Evolutionary conservation across 1,140 invertebrate genomes (phyloP), one percentile per base, ranked within the genome.

Genomic region (Liolophura sinensis): DNA sequence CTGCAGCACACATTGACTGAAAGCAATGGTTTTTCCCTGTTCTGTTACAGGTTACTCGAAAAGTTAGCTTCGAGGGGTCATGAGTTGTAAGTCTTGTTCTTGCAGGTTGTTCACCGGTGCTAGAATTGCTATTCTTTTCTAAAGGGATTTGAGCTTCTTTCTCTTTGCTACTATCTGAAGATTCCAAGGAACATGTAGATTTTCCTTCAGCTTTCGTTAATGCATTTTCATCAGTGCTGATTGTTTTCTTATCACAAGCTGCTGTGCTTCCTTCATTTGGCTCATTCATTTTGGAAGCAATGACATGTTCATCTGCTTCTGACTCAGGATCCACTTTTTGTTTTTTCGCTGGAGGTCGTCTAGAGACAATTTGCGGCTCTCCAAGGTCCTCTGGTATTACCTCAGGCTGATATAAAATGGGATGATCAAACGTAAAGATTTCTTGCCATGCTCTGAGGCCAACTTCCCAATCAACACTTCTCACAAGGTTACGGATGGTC

Each of bases 21-120:
- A 89, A 88, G 5, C 73, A 73, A 77, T 89, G 89, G 22, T 77
- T 71, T 25, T 83, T 81, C 0, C 88, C 88, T 58, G 66, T 77
- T 57, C 88, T 79, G 66, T 88, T 83, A 69, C 88, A 89, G 0
- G 88, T 89, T 6, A 87, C 88, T 66, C 89, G 82, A 65, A 86
- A 89, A 61, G 80, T 82, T 40, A 88, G 83, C 63, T 75, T 77
- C 1, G 69, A 67, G 27, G 79, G 77, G 61, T 78, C 71, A 47
- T 61, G 55, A n/a, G n/a, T 61, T n/a, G 20, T 61, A 18, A 20
- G 18, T n/a, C n/a, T 48, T 46, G 4, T 27, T 20, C 14, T 16
- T 40, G 3, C 51, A 54, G 51, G 51, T 16, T 59, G n/a, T 18
- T 25, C 31, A 59, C 31, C 16, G 31, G 6, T 49, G 60, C 20